Evolutionary conservation across 2,797 vertebrate species (phyloP).

Genomic region (Gadopsis marmoratus): DNA sequence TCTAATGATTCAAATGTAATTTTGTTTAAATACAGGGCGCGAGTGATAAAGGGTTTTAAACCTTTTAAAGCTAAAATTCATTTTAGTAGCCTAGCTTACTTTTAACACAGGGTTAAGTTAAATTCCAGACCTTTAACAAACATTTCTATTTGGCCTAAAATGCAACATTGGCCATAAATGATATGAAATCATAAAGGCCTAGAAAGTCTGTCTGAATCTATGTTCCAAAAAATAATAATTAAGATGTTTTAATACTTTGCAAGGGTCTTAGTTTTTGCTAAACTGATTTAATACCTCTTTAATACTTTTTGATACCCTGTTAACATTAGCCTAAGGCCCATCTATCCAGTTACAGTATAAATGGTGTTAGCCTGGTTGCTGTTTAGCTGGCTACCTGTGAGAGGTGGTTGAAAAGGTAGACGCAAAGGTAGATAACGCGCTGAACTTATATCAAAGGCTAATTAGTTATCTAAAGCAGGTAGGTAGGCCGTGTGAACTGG

Average conservation of each 20-base stretch:
- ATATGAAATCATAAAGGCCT: too few species aligned
- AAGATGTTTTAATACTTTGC: too few species aligned
- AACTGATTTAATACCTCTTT: too few species aligned
- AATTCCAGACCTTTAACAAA: too few species aligned
- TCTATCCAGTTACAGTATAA: not conserved
- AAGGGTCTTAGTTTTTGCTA: too few species aligned
- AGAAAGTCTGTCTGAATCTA: too few species aligned
- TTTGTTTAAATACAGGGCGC: not conserved
- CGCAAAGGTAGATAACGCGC: not conserved
- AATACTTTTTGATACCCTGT: too few species aligned
- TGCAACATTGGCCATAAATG: too few species aligned
- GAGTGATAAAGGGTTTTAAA: not conserved
- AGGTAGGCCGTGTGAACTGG: not conserved
- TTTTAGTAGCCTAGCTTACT: not conserved
- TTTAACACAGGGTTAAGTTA: too few species aligned
- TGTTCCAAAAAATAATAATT: too few species aligned
- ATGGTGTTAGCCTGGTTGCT: not conserved
- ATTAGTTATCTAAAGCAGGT: constrained; percentile 33
- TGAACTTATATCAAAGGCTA: constrained; percentile 11
- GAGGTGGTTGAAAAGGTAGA: not conserved
- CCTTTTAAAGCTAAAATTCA: not conserved
- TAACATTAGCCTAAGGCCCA: not conserved
- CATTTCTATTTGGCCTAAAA: too few species aligned
- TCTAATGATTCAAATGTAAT: not conserved
- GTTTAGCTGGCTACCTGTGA: too few species aligned